Evolutionary conservation across 2,113 vertebrate species (phyloP), one percentile per base, ranked within the genome.

Genomic region (Thymallus thymallus): DNA sequence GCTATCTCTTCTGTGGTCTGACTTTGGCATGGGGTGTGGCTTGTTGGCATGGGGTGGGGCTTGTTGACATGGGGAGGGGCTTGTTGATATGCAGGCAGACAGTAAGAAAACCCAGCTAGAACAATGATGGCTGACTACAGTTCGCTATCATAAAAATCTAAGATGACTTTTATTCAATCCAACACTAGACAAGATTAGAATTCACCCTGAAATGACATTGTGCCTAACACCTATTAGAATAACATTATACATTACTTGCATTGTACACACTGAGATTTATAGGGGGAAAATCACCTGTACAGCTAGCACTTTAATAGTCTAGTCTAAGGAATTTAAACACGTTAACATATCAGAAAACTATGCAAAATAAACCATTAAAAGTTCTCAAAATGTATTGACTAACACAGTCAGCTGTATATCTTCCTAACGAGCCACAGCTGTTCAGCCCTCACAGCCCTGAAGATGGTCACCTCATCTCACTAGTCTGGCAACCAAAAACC

Each of bases 391-490:
- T 22, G 6, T 22, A 60, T 6, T 60, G n/a, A 60, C 56, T 60
- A 23, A 2, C 56, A 83, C 73, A 73, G 77, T 76, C 75, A 73
- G 70, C 73, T 82, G 82, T 78, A 85, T 84, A 80, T 82, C 80
- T 73, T 81, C 35, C 78, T 83, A 80, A 86, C 83, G 79, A 83
- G 80, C 78, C 73, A 80, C 84, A 86, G 86, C 80, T 88, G 86
- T 81, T 86, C 71, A 48, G 62, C 74, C 69, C 77, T 76, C 48
- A 51, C 48, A 51, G 48, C 48, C 13, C 80, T 66, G 68, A 80
- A 77, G 71, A 77, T 77, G 77, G 81, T 78, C 83, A 77, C 75
- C 73, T 78, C 74, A 32, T 74, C 48, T 51, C 77, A 23, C 16
- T 22, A 23, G 20, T 60, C 20, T 22, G 5, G 5, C n/a, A n/a